A percentile compares a stretch with the other conserved stretches of the same genome.
Conservation (phyloP, 2,797 vertebrate species). For the Scolopax rusticola region DNA sequence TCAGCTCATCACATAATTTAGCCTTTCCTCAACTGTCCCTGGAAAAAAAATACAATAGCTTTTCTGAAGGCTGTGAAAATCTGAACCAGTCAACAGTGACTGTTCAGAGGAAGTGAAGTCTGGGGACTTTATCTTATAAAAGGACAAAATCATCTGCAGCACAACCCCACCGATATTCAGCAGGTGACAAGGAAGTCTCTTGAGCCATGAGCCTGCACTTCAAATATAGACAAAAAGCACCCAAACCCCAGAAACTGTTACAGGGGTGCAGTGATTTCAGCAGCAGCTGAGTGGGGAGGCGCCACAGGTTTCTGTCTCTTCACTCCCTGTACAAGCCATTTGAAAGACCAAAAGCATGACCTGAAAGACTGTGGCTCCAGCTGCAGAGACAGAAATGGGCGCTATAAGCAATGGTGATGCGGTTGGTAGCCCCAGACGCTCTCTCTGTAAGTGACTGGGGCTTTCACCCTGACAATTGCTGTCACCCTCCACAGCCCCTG, state of each 20-base stretch:
- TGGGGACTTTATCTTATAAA: not conserved
- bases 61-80: constrained; percentile 6
- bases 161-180: not conserved
- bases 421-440: not conserved
- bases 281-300: not conserved
- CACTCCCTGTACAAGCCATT: not conserved
- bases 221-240: not conserved
- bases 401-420: not conserved
- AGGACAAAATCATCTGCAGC: not conserved
- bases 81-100: not conserved
- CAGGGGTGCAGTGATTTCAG: not conserved
- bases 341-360: not conserved
- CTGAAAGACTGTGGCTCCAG: not conserved
- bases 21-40: not conserved
- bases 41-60: not conserved
- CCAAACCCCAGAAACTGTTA: not conserved
- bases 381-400: not conserved
- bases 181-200: not conserved
- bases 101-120: not conserved
- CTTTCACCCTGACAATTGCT: not conserved
- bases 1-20: not conserved
- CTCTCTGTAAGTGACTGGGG: not conserved
- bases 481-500: rapidly evolving
- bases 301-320: not conserved
- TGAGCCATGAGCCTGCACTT: not conserved